Evolutionary conservation across 2,888 invertebrate genomes (phyloP).

Genomic region (Sarcophaga subvicina): DNA sequence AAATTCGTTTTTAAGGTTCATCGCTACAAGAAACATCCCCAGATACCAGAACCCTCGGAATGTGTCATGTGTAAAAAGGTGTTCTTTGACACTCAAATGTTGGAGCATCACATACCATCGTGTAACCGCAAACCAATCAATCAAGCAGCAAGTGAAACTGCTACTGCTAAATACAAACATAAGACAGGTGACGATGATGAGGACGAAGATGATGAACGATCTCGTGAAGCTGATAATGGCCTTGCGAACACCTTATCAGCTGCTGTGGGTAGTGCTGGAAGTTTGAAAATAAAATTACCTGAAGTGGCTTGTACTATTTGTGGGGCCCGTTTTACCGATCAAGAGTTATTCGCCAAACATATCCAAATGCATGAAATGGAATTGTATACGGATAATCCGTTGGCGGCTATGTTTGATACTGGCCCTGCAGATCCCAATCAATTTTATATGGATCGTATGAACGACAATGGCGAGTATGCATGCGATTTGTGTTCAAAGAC

Average conservation of each 20-base stretch:
- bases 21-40: constrained; percentile 82
- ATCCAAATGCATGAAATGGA: constrained; percentile 81
- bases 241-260: constrained; percentile 45
- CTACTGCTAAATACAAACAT: constrained; percentile 74
- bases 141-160: constrained; percentile 65
- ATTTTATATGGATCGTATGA: constrained; percentile 79
- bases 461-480: constrained; percentile 81
- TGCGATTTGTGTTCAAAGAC: constrained; percentile 82
- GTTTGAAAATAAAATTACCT: constrained; percentile 78
- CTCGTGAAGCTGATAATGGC: constrained; percentile 63
- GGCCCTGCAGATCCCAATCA: constrained; percentile 81
- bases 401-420: constrained; percentile 81
- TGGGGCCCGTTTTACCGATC: constrained; percentile 80
- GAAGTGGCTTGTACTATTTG: constrained; percentile 81
- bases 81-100: constrained; percentile 81
- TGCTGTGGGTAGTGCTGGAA: constrained; percentile 53
- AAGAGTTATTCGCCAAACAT: constrained; percentile 80
- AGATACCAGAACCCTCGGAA: constrained; percentile 80
- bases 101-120: constrained; percentile 79
- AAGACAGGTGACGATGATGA: constrained; percentile 67
- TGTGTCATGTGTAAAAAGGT: constrained; percentile 81
- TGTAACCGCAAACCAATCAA: constrained; percentile 78
- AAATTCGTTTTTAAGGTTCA: constrained; percentile 75
- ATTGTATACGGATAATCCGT: constrained; percentile 80
- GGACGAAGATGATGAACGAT: constrained; percentile 63